Conservation (phyloP, 2,113 vertebrate genomes). For the Dromaius novaehollandiae region DNA sequence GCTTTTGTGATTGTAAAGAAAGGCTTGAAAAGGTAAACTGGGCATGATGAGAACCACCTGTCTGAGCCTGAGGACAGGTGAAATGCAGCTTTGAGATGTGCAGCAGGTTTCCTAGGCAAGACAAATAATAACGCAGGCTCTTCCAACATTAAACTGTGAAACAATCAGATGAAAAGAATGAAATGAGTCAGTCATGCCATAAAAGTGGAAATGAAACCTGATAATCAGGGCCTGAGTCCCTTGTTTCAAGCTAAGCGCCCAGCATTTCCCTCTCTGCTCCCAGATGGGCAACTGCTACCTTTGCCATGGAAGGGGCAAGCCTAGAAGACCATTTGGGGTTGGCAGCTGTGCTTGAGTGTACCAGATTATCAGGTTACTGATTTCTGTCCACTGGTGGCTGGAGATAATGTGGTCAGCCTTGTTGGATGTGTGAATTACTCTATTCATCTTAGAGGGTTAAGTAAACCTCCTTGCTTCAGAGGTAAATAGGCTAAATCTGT, state of each 20-base stretch:
- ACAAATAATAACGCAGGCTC: background rate
- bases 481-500: background rate
- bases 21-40: background rate
- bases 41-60: background rate
- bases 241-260: background rate
- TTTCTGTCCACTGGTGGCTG: background rate
- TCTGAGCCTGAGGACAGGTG: background rate
- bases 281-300: background rate
- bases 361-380: background rate
- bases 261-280: background rate
- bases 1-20: background rate
- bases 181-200: background rate
- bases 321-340: background rate
- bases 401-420: background rate
- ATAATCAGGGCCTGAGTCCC: background rate
- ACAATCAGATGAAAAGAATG: background rate
- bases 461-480: background rate
- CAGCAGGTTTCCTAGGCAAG: background rate
- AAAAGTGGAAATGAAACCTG: background rate
- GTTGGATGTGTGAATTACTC: background rate
- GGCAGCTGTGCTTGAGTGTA: background rate
- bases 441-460: background rate
- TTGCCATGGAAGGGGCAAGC: background rate
- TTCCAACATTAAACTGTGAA: background rate
- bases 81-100: background rate